phyloP scores from a whole-genome alignment of 2,888 invertebrate genomes.

The Drosophila melanosoma region DNA sequence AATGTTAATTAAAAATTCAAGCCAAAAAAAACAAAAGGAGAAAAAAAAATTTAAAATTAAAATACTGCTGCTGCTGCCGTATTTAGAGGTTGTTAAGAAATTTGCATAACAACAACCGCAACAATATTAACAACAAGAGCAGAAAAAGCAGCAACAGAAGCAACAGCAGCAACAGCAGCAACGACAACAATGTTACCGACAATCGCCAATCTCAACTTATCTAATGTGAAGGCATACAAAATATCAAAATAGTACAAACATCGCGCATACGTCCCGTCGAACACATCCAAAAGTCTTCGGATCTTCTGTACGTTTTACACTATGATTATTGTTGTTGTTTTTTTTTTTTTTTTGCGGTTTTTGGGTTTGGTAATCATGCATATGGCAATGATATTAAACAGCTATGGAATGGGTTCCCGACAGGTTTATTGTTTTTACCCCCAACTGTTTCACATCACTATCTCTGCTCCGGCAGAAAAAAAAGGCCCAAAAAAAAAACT shows the following conservation, averaged over 20 bases:
- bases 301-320: conserved; percentile 12
- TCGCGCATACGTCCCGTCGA: conserved; percentile 53
- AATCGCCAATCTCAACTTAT: conserved; percentile 58
- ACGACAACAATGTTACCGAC: conserved; percentile 59
- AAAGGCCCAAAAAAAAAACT: conserved; percentile 3
- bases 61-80: conserved; percentile 44
- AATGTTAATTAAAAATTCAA: conserved; percentile 70
- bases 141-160: conserved; percentile 26
- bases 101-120: conserved; percentile 68
- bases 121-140: conserved; percentile 23
- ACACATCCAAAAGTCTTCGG: conserved; percentile 20
- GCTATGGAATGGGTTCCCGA: conserved; percentile 21
- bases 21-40: conserved; percentile 15
- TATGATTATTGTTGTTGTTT: background rate
- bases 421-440: conserved; percentile 31
- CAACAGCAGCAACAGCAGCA: conserved; percentile 27
- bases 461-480: background rate
- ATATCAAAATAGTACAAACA: conserved; percentile 40
- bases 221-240: conserved; percentile 39
- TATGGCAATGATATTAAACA: conserved; percentile 47
- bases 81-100: conserved; percentile 62
- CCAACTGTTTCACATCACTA: conserved; percentile 8
- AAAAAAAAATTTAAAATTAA: conserved; percentile 24
- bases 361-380: conserved; percentile 47
- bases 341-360: conserved; percentile 32